Evolutionary conservation across 2,888 invertebrate genomes (phyloP).

Genomic region (Oeneis ivallda): DNA sequence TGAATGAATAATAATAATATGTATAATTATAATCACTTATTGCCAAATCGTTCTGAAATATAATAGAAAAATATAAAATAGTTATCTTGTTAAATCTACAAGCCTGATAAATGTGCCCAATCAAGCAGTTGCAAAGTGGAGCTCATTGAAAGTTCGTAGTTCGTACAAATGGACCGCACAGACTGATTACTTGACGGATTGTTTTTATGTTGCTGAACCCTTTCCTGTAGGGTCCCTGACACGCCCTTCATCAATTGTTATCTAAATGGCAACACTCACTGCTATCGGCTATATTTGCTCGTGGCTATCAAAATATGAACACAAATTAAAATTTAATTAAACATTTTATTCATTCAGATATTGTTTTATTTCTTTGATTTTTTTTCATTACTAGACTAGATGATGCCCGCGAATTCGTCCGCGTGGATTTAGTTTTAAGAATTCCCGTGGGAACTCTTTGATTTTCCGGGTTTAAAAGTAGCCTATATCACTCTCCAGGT

Average conservation of each 20-base stretch:
- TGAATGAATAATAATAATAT: no score
- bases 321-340: background rate
- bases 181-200: slow-evolving; percentile 17
- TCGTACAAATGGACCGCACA: slow-evolving; percentile 22
- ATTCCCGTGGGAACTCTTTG: no score
- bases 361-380: background rate
- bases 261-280: slow-evolving; percentile 2
- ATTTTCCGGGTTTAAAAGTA: no score
- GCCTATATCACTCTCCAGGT: no score
- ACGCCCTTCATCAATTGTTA: slow-evolving; percentile 17
- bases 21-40: no score
- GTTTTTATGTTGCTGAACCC: slow-evolving; percentile 18
- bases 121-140: slow-evolving; percentile 18
- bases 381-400: no score
- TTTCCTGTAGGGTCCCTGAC: slow-evolving; percentile 2
- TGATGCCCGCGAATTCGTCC: no score
- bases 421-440: no score
- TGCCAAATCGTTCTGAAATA: background rate
- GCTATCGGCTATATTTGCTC: background rate
- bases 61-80: background rate
- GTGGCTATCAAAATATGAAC: background rate
- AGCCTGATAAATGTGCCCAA: slow-evolving; percentile 13
- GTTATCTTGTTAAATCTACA: slow-evolving; percentile 11
- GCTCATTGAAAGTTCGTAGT: slow-evolving; percentile 21
- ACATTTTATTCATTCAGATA: background rate